Conservation (phyloP, 1,140 invertebrate genomes). For the Amphibalanus amphitrite region DNA sequence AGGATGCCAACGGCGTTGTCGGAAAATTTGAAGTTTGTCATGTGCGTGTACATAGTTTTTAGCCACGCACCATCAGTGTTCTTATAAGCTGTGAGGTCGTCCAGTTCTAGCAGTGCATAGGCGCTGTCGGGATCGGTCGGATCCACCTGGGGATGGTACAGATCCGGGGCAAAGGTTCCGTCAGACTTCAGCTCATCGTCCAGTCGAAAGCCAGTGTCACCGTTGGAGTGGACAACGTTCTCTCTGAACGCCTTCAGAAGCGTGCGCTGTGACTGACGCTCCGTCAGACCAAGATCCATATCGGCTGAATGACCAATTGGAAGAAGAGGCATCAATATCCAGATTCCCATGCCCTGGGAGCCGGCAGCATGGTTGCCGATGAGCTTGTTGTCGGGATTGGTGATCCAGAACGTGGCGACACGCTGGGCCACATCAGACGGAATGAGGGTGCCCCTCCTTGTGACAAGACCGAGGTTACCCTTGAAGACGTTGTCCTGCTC, state of each 20-base stretch:
- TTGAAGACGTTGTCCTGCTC: slow-evolving; percentile 20
- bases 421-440: neutral
- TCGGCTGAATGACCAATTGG: neutral
- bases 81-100: neutral
- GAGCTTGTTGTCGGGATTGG: neutral
- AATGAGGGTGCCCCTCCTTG: neutral
- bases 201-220: neutral
- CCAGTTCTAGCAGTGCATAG: neutral
- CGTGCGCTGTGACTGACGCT: neutral
- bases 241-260: neutral
- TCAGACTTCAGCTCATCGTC: neutral
- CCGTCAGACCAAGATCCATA: neutral
- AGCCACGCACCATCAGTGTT: neutral
- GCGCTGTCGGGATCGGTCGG: neutral
- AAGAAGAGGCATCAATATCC: neutral
- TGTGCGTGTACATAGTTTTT: neutral
- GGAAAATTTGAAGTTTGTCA: neutral
- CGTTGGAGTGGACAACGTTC: neutral
- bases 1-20: neutral
- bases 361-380: neutral
- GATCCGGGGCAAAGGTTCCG: neutral
- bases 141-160: neutral
- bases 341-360: neutral
- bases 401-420: neutral
- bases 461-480: slow-evolving; percentile 20